A percentile compares a stretch with the other conserved stretches of the same genome.
Conservation (phyloP, 1,140 invertebrate genomes). For the Euwallacea similis region DNA sequence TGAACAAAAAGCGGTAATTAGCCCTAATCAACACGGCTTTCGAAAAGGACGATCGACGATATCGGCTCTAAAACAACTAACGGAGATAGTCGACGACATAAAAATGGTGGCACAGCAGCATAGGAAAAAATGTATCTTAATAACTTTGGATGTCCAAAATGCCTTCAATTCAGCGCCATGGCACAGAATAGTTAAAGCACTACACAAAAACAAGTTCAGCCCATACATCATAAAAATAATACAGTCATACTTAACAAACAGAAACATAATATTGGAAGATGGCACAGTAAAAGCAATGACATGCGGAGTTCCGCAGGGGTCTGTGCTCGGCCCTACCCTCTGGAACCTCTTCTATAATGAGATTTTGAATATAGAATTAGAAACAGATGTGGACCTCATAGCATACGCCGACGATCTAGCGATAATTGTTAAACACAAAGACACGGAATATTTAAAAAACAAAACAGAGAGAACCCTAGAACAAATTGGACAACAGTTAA, state of each 20-base stretch:
- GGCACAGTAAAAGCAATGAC: neutral
- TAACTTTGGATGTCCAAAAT: no score
- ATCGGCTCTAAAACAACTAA: neutral
- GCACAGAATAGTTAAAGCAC: neutral
- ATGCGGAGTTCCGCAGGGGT: constrained; percentile 45
- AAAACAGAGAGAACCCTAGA: neutral
- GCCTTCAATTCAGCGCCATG: constrained; percentile 5
- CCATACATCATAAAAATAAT: constrained; percentile 3
- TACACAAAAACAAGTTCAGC: neutral
- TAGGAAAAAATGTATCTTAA: neutral
- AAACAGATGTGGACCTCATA: constrained; percentile 23
- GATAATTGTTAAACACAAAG: constrained; percentile 6
- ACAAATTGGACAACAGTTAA: neutral
- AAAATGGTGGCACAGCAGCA: neutral
- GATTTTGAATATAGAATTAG: constrained; percentile 41
- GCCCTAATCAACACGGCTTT: neutral
- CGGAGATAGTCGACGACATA: neutral
- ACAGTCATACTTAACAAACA: neutral
- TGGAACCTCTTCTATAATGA: constrained; percentile 49
- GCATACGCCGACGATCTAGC: constrained; percentile 49
- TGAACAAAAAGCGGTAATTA: neutral
- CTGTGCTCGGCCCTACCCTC: constrained; percentile 46
- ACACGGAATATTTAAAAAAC: neutral
- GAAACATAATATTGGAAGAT: neutral
- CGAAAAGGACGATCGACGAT: neutral